Evolutionary conservation across 2,888 invertebrate genomes (phyloP).

Genomic region (Merodon equestris): DNA sequence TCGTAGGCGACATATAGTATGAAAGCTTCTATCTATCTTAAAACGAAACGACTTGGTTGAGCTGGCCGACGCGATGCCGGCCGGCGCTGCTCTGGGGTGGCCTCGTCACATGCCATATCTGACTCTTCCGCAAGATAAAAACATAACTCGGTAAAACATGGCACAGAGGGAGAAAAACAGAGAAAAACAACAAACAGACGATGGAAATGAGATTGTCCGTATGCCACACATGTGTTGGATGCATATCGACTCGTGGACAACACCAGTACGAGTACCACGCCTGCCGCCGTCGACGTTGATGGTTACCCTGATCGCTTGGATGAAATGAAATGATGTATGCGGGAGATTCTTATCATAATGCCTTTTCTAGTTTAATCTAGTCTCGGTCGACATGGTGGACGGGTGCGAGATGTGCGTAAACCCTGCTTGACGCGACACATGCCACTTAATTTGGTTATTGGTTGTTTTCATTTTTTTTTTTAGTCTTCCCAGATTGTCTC

Average conservation of each 20-base stretch:
- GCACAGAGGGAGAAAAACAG: slow-evolving; percentile 15
- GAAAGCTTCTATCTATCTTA: slow-evolving; percentile 52
- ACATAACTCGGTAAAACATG: slow-evolving; percentile 54
- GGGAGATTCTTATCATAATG: slow-evolving; percentile 55
- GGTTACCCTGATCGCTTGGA: slow-evolving; percentile 27
- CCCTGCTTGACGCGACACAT: slow-evolving; percentile 10
- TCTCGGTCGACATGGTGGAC: neutral
- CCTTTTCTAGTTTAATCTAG: slow-evolving; percentile 58
- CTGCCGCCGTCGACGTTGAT: too few species aligned
- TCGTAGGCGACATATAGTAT: slow-evolving; percentile 44
- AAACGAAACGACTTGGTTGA: slow-evolving; percentile 26
- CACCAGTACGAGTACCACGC: slow-evolving; percentile 7
- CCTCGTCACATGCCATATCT: slow-evolving; percentile 66
- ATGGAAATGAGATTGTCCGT: slow-evolving; percentile 58
- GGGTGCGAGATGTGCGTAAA: slow-evolving; percentile 5
- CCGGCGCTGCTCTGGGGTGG: slow-evolving; percentile 58
- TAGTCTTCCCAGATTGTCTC: neutral
- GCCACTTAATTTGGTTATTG: slow-evolving; percentile 43
- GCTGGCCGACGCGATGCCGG: slow-evolving; percentile 21
- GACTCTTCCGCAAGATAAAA: slow-evolving; percentile 67
- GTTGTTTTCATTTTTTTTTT: neutral
- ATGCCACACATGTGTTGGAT: slow-evolving; percentile 64
- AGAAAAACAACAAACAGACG: slow-evolving; percentile 26
- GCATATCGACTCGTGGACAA: slow-evolving; percentile 54
- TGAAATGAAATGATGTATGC: slow-evolving; percentile 52